Percentiles rank a stretch among this genome's conserved stretches.
Evolutionary conservation across 1,140 invertebrate species (phyloP).

Genomic region (Zaprionus nigranus): DNA sequence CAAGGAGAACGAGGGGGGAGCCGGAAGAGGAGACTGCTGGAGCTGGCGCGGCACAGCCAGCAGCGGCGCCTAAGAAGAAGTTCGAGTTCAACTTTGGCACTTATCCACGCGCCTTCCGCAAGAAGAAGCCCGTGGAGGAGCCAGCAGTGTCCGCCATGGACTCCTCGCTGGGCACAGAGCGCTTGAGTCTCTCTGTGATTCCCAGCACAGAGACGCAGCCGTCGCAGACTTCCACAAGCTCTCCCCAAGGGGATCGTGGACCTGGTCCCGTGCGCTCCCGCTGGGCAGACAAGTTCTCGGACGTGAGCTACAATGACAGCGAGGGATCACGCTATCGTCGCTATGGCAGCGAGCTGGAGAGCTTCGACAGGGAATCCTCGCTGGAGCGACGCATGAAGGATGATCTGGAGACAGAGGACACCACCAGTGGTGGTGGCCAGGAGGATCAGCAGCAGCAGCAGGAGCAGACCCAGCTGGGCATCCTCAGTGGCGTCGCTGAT

Average conservation of each 20-base stretch:
- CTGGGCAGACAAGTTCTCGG: conserved; percentile 86
- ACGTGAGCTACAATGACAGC: conserved; percentile 85
- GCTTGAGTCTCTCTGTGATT: conserved; percentile 75
- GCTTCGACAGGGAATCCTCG: conserved; percentile 85
- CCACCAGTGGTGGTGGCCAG: conserved; percentile 50
- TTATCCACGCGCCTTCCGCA: conserved; percentile 90
- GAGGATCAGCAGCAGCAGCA: conserved; percentile 62
- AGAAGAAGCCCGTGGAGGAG: conserved; percentile 86
- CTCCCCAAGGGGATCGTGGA: conserved; percentile 84
- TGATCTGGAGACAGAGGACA: conserved; percentile 69
- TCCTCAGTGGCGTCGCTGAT: conserved; percentile 67
- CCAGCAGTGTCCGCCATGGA: conserved; percentile 43
- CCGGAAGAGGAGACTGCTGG: background rate
- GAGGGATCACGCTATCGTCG: conserved; percentile 77
- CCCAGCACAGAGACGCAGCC: conserved; percentile 83
- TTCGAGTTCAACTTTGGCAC: conserved; percentile 91
- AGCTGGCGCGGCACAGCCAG: background rate
- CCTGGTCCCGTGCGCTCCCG: conserved; percentile 83
- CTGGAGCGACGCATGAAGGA: conserved; percentile 81
- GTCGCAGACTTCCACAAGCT: conserved; percentile 85
- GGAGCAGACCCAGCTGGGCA: conserved; percentile 65
- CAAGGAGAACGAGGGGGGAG: conserved; percentile 80
- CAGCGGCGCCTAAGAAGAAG: conserved; percentile 83
- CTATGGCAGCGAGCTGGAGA: conserved; percentile 80
- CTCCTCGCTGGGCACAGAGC: conserved; percentile 75